Evolutionary conservation across 2,113 vertebrate genomes (phyloP).

Genomic region (Micromys minutus): DNA sequence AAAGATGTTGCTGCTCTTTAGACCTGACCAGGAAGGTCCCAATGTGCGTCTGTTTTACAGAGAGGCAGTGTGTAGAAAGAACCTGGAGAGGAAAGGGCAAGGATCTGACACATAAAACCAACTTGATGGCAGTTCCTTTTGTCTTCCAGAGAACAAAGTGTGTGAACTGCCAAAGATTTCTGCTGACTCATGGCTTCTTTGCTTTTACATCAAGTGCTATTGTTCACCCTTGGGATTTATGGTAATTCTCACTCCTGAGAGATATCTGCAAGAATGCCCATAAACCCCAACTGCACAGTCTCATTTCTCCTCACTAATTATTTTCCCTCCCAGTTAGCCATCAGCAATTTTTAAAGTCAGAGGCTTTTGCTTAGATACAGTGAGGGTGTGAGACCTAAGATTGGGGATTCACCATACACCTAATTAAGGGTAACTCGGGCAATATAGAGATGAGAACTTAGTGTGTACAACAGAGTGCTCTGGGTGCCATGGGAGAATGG

Average conservation of each 20-base stretch:
- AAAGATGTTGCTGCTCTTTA: not conserved
- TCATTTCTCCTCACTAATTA: conserved; percentile 65
- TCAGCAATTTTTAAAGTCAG: conserved; percentile 66
- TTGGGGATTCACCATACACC: not conserved
- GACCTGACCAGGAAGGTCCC: not conserved
- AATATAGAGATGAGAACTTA: not conserved
- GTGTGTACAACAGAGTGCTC: not conserved
- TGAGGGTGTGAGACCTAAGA: not conserved
- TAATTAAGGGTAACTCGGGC: conserved; percentile 30
- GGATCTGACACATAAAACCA: conserved; percentile 38
- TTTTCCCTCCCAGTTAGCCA: conserved; percentile 48
- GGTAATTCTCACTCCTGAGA: conserved; percentile 52
- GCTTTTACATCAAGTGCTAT: conserved; percentile 5
- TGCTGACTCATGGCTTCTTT: conserved; percentile 52
- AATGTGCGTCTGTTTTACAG: rapidly evolving
- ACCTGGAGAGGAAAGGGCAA: not conserved
- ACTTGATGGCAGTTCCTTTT: not conserved
- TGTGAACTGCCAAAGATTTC: not conserved
- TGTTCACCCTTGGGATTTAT: conserved; percentile 61
- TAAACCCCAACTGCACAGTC: conserved; percentile 55
- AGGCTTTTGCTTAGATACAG: conserved; percentile 4
- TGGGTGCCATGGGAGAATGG: not conserved
- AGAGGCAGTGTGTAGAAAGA: rapidly evolving
- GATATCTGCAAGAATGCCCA: conserved; percentile 39
- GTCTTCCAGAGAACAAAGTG: conserved; percentile 58